A percentile compares a stretch with the other conserved stretches of the same genome.
Conservation (phyloP, 2,113 vertebrate species). For the Mohoua ochrocephala region DNA sequence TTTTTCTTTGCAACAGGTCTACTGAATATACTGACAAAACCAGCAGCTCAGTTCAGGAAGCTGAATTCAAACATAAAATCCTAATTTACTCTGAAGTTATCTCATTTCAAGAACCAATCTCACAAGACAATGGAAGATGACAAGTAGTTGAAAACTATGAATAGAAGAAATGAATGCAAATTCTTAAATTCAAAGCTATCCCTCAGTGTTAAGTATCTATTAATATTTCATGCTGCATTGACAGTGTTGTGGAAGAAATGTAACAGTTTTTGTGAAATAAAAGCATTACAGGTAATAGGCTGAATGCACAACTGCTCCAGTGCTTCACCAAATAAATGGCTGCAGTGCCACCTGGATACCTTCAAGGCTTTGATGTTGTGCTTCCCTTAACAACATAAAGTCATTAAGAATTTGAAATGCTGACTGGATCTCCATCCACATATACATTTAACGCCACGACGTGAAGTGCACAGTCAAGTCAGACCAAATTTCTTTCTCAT, state of each 20-base stretch:
- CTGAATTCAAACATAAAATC: not conserved
- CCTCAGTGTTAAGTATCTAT: not conserved
- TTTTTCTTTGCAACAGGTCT: not conserved
- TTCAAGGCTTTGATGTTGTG: not conserved
- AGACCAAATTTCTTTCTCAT: not conserved
- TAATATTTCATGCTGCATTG: constrained; percentile 22
- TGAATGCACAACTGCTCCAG: not conserved
- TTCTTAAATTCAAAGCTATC: not conserved
- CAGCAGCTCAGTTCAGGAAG: not conserved
- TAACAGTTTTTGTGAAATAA: constrained; percentile 3
- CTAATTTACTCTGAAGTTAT: not conserved
- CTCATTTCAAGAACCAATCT: not conserved
- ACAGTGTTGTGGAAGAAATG: not conserved
- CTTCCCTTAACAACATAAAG: not conserved
- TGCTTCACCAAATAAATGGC: not conserved
- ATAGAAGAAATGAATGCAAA: not conserved
- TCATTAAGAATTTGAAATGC: not conserved
- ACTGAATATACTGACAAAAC: not conserved
- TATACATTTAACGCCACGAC: not conserved
- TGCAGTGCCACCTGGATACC: not conserved
- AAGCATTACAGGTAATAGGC: not conserved
- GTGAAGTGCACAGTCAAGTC: not conserved
- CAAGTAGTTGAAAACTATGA: not conserved
- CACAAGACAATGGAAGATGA: not conserved
- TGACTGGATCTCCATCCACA: not conserved